Evolutionary conservation across 1,140 invertebrate genomes (phyloP), one percentile per base, ranked within the genome.

Genomic region (Onthophagus taurus): DNA sequence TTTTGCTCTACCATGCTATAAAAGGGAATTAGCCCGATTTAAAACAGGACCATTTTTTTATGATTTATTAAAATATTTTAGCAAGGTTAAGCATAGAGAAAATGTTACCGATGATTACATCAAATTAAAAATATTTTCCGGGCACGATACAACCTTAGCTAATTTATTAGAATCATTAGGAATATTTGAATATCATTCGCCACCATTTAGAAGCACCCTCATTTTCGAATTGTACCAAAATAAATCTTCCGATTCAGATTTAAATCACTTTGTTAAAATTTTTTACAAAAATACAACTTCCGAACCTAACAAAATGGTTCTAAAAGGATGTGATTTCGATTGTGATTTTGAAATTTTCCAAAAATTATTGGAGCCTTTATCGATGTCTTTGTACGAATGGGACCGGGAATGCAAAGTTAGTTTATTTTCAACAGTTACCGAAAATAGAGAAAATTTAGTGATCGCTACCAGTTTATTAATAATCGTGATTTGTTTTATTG

Each of bases 131-230:
- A 70, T 89, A 16, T 88, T 84, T 54, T 88, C 83, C 55, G 82
- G 72, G 18, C 89, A 94, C 61, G 90, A 94, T 62, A 78, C 80
- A 3, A 92, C 85, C 0, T 60, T 93, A 6, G 80, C 82, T 0
- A 83, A 80, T 53, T 52, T 92, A 19, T 67, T 93, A 3, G 80
- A 80, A 59, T 71, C 80, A 0, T 62, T 93, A 18, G 73, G 76
- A 11, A 51, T 90, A 3, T 93, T 80, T 59, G 74, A 91, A 42
- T 67, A 69, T 3, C 78, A 82, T 39, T 75, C 72, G 49, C 88
- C 89, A 2, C 75, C 76, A 0, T 92, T 87, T 53, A 67, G 79
- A 4, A 69, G 84, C 5, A 71, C 76, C 9, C 65, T 91, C 19
- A 59, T 90, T 17, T 61, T 89, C 19, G 89, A 92, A 65, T 62